A percentile compares a stretch with the other conserved stretches of the same genome.
phyloP scores from a whole-genome alignment of 2,113 vertebrate species.

The rabbit (Oryctolagus cuniculus) region DNA sequence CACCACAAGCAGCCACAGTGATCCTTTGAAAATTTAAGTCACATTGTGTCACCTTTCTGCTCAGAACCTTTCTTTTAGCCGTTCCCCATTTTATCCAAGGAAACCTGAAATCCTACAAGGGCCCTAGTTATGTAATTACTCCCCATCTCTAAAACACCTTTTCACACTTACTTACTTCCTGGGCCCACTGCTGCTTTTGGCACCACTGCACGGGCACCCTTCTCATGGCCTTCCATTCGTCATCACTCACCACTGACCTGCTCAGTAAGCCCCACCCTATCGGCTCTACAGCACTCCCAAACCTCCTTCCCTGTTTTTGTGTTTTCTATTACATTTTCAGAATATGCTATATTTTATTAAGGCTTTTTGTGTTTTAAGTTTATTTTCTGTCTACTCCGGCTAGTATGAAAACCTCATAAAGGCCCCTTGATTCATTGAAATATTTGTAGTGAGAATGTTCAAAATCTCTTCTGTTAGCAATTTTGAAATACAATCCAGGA shows the following conservation, averaged over 20 bases:
- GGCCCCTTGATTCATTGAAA: not conserved
- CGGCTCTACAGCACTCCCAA: not conserved
- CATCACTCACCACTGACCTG: not conserved
- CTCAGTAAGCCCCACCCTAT: not conserved
- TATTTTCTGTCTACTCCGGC: not conserved
- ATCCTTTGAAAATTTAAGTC: not conserved
- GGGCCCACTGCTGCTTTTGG: too few species aligned
- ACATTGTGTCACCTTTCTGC: not conserved
- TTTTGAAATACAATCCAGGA: not conserved
- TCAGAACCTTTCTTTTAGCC: not conserved
- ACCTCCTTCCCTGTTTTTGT: not conserved
- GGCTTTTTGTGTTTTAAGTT: not conserved
- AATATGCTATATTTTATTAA: not conserved
- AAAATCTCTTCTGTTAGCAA: not conserved
- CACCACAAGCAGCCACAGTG: not conserved
- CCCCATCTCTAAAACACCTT: not conserved
- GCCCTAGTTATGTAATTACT: not conserved
- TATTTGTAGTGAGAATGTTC: conserved; percentile 21
- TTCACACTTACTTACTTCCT: not conserved
- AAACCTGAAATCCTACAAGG: not conserved
- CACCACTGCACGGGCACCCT: too few species aligned
- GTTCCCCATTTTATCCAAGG: not conserved
- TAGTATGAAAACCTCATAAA: not conserved
- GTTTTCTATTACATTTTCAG: not conserved
- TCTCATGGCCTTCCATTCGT: not conserved